Percentiles rank a stretch among this genome's conserved stretches.
phyloP scores from a whole-genome alignment of 2,113 vertebrate genomes.

The Apaloderma vittatum region DNA sequence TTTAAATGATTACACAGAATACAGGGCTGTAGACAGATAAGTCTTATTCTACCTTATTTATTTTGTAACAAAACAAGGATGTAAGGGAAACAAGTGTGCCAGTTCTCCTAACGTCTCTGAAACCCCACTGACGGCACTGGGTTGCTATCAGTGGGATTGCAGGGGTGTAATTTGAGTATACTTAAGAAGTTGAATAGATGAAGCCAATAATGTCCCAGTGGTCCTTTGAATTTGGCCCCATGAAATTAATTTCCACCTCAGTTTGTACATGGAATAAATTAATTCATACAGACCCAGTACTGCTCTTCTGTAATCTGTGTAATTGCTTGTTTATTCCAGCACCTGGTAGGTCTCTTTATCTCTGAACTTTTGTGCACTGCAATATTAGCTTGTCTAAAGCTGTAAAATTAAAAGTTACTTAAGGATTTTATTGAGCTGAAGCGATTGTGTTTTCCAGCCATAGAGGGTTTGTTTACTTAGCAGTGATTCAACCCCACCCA shows the following conservation, averaged over 20 bases:
- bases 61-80: not conserved
- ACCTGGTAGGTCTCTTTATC: conserved; percentile 75
- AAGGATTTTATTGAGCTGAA: conserved; percentile 75
- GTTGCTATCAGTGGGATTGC: conserved; percentile 36
- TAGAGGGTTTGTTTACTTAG: conserved; percentile 76
- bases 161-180: conserved; percentile 53
- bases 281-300: conserved; percentile 65
- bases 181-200: conserved; percentile 63
- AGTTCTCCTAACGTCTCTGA: not conserved
- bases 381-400: conserved; percentile 73
- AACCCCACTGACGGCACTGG: not conserved
- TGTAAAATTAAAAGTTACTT: conserved; percentile 79
- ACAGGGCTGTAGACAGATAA: not conserved
- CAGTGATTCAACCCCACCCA: conserved; percentile 73
- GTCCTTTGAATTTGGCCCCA: conserved; percentile 73
- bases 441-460: conserved; percentile 70
- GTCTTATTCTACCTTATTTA: not conserved
- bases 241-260: conserved; percentile 77
- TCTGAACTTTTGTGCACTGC: conserved; percentile 68
- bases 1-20: not conserved
- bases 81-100: not conserved
- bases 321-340: conserved; percentile 76
- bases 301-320: conserved; percentile 69
- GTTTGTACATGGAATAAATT: conserved; percentile 73
- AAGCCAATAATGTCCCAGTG: conserved; percentile 68